Conservation (phyloP, 2,888 invertebrate species). For the Pseudococcus longispinus region DNA sequence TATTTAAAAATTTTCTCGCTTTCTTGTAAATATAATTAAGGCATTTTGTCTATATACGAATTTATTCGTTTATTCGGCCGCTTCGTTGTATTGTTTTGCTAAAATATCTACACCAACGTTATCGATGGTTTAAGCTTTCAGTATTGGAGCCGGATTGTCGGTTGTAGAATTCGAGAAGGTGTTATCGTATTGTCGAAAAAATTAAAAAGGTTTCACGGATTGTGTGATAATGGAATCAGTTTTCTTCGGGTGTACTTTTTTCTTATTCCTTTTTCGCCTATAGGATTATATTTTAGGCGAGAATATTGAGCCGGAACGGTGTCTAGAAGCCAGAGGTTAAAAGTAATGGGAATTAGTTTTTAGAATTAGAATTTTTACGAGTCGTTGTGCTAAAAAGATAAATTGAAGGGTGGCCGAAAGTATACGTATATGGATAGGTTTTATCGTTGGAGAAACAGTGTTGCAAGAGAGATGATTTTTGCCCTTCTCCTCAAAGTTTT, state of each 20-base stretch:
- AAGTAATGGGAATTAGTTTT: conserved; percentile 7
- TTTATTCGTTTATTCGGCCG: neutral
- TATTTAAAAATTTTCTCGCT: neutral
- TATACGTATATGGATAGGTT: no score
- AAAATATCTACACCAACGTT: neutral
- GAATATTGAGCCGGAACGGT: neutral
- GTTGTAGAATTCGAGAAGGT: conserved; percentile 15
- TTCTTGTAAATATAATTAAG: conserved; percentile 8
- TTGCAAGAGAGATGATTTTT: no score
- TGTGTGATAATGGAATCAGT: conserved; percentile 27
- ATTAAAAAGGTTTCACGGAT: conserved; percentile 31
- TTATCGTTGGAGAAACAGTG: no score
- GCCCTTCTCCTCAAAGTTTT: no score
- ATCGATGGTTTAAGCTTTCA: neutral
- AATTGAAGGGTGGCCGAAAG: no score
- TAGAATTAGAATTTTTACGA: neutral
- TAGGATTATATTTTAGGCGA: conserved; percentile 13
- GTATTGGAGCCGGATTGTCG: conserved; percentile 16
- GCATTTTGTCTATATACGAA: neutral
- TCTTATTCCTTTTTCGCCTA: neutral
- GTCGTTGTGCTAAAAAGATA: neutral
- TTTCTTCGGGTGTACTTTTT: neutral
- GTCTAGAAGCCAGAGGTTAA: conserved; percentile 27
- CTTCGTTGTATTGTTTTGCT: neutral
- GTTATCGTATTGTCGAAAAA: conserved; percentile 10